These are phyloP conservation scores for Steinernema khuongi DNA, from an alignment of 1,140 invertebrate genomes.

Conservation along the genomic window DNA sequence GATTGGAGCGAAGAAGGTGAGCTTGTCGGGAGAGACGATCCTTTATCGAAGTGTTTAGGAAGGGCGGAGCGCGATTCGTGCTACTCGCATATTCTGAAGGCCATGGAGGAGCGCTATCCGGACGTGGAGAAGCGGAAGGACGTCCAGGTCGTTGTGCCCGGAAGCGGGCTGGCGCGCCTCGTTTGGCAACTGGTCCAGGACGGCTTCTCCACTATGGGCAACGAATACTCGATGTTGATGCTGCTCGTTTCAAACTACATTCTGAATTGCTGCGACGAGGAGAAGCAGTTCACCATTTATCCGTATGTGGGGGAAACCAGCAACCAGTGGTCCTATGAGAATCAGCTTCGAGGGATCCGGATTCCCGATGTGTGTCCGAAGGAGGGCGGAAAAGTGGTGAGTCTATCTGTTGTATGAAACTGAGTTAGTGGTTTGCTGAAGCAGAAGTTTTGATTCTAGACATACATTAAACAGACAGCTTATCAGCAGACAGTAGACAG, in stretches of 20 bases:
- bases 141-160: slow-evolving; percentile 78
- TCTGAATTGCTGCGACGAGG: slow-evolving; percentile 41
- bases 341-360: slow-evolving; percentile 72
- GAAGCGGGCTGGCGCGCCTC: slow-evolving; percentile 83
- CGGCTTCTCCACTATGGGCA: slow-evolving; percentile 87
- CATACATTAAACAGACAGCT: too few species aligned
- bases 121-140: slow-evolving; percentile 16
- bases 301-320: slow-evolving; percentile 90
- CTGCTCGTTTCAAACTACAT: slow-evolving; percentile 68
- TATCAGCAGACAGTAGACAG: too few species aligned
- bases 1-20: neutral
- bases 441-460: too few species aligned
- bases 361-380: slow-evolving; percentile 85
- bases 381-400: too few species aligned
- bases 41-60: slow-evolving; percentile 14
- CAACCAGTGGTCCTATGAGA: slow-evolving; percentile 74
- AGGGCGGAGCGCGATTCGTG: slow-evolving; percentile 73
- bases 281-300: slow-evolving; percentile 69
- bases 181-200: slow-evolving; percentile 83
- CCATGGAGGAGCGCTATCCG: slow-evolving; percentile 68
- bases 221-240: slow-evolving; percentile 96
- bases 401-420: too few species aligned
- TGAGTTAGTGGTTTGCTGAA: too few species aligned
- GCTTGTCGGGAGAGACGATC: slow-evolving; percentile 50
- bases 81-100: slow-evolving; percentile 82